Conservation (phyloP, 2,888 invertebrate genomes). For the Thelaira solivaga region DNA sequence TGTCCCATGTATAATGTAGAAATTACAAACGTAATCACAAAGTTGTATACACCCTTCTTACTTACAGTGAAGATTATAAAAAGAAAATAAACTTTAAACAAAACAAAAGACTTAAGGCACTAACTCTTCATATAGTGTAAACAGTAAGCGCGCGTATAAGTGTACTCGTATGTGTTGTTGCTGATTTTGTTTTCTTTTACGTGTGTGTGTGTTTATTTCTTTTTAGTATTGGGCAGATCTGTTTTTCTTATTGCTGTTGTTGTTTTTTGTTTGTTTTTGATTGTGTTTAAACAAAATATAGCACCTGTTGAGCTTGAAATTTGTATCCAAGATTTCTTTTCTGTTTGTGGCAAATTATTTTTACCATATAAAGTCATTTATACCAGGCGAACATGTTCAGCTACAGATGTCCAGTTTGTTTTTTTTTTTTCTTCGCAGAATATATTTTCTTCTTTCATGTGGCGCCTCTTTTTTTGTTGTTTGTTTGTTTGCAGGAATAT, state of each 20-base stretch:
- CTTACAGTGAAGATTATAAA: too few relatives aligned
- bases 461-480: constrained; percentile 62
- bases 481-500: constrained; percentile 59
- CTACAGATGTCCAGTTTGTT: constrained; percentile 48
- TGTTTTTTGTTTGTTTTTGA: constrained; percentile 16
- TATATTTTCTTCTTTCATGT: constrained; percentile 47
- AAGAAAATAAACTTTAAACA: neutral
- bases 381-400: constrained; percentile 65
- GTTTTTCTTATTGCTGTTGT: neutral
- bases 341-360: constrained; percentile 51
- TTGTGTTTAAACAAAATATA: constrained; percentile 40
- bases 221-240: constrained; percentile 19
- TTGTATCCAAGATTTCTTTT: constrained; percentile 46
- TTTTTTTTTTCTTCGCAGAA: constrained; percentile 30
- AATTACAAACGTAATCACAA: too few relatives aligned
- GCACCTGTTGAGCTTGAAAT: constrained; percentile 56
- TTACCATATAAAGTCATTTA: constrained; percentile 66
- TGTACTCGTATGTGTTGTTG: too few relatives aligned
- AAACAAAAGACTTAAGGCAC: constrained; percentile 57
- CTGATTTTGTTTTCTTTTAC: neutral
- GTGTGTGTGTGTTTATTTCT: neutral
- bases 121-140: constrained; percentile 20
- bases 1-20: too few relatives aligned
- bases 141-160: neutral
- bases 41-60: too few relatives aligned